These are phyloP conservation scores for Rhagonycha fulva DNA, from an alignment of 2,888 invertebrate genomes.

Conservation along the genomic window DNA sequence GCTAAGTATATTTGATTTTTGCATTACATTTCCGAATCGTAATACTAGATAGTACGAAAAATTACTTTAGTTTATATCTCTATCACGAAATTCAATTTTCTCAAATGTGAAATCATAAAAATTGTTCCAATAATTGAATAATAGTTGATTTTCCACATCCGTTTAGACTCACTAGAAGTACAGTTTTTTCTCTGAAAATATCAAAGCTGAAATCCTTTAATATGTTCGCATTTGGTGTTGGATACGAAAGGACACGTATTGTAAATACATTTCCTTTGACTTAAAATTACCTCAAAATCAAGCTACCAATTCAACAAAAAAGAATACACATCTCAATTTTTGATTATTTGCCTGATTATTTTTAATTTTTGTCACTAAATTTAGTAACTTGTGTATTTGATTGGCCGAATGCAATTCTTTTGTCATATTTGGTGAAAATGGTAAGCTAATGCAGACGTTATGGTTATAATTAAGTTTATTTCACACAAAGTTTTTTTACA, in stretches of 20 bases:
- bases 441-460: not conserved
- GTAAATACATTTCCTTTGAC: slow-evolving; percentile 71
- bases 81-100: slow-evolving; percentile 54
- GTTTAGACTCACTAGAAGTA: slow-evolving; percentile 80
- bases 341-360: slow-evolving; percentile 47
- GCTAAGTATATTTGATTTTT: slow-evolving; percentile 91
- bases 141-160: slow-evolving; percentile 91
- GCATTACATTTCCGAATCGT: slow-evolving; percentile 86
- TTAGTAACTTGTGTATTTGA: not conserved
- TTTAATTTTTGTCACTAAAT: slow-evolving; percentile 31
- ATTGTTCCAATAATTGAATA: slow-evolving; percentile 80
- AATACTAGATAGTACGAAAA: slow-evolving; percentile 60
- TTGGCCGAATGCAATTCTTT: not conserved
- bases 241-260: slow-evolving; percentile 73
- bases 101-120: slow-evolving; percentile 77
- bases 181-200: slow-evolving; percentile 68
- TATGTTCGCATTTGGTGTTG: slow-evolving; percentile 71
- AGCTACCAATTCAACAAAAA: not conserved
- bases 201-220: slow-evolving; percentile 61
- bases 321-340: not conserved
- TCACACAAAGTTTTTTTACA: not conserved
- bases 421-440: not conserved
- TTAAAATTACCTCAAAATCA: slow-evolving; percentile 27
- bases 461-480: not conserved
- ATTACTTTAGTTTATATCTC: slow-evolving; percentile 42